These are phyloP conservation scores for Halictus quadricinctus DNA, from an alignment of 2,888 invertebrate genomes.

Conservation along the genomic window DNA sequence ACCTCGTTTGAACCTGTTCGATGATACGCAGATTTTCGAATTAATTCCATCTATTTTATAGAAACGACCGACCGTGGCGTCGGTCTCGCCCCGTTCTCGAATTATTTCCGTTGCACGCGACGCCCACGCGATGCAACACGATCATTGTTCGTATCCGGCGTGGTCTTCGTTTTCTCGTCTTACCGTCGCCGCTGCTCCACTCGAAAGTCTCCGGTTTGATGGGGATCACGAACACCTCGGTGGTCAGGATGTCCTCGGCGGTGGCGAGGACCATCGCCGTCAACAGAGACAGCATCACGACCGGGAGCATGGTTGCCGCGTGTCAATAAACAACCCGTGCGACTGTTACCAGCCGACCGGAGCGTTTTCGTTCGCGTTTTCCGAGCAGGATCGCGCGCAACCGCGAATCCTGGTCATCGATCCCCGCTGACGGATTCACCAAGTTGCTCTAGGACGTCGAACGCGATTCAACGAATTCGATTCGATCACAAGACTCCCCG, in stretches of 20 bases:
- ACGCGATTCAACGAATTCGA: not conserved
- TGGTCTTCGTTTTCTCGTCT: conserved; percentile 44
- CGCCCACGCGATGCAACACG: conserved; percentile 13
- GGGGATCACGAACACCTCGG: conserved; percentile 91
- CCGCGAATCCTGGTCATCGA: conserved; percentile 22
- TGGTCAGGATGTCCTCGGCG: conserved; percentile 85
- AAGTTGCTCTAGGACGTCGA: not conserved
- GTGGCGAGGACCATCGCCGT: conserved; percentile 39
- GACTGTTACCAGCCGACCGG: conserved; percentile 19
- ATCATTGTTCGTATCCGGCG: conserved; percentile 17
- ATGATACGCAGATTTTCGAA: not conserved
- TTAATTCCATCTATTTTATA: not conserved
- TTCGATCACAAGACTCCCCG: not conserved
- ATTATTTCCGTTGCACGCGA: conserved; percentile 7
- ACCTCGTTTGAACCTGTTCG: not conserved
- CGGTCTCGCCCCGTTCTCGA: not conserved
- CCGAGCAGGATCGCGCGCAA: conserved; percentile 18
- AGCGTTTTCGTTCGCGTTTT: not conserved
- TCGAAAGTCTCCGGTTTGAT: conserved; percentile 91
- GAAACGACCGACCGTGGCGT: not conserved
- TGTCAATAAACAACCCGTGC: conserved; percentile 38
- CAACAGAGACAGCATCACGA: conserved; percentile 39
- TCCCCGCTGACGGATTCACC: conserved; percentile 8
- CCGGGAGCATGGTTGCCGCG: conserved; percentile 57
- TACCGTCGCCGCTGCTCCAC: conserved; percentile 90